Evolutionary conservation across 2,797 vertebrate genomes (phyloP), one percentile per base, ranked within the genome.

Genomic region (Sebastes paucispinis): DNA sequence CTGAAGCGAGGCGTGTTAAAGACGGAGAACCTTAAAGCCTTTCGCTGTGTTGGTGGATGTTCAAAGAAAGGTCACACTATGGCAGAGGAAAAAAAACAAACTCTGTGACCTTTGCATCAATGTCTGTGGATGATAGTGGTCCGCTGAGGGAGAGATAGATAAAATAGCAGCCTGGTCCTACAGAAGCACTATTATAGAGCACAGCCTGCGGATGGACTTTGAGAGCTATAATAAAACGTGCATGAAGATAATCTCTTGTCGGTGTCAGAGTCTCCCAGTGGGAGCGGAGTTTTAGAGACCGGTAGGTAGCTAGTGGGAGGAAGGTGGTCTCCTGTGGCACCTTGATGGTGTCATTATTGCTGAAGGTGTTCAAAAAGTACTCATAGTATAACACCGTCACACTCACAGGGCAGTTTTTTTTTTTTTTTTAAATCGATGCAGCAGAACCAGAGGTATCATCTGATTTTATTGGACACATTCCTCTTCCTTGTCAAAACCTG

Each of bases 21-120:
- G 77, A 83, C 34, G 27, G 72, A 74, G 59, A 39, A 79, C 59
- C 69, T 86, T 67, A 54, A 74, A 91, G 65, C 73, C 36, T 78
- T 72, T 62, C 14, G 70, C 72, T 80, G 81, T 82, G 81, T 75
- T 60, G 85, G 79, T 72, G 85, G 79, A 84, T 8, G 79, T 90
- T 94, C 91, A 94, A 94, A 93, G 93, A 91, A 93, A 94, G 93
- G 92, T 94, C 89, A 91, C n/a, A 25, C 68, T 65, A 75, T 73
- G 59, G 77, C 43, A 57, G 66, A 59, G 64, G 3, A 47, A 47
- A 27, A 59, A 13, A 72, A 78, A 69, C 64, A 77, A 73, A 3
- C 11, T 13, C 65, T 75, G 59, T 91, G 91, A 92, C 89, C 91
- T 92, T 92, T 93, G 73, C 74, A 81, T 91, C 82, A 25, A 16